These are phyloP conservation scores for Orthosia gothica DNA, from an alignment of 2,888 invertebrate genomes.

Conservation along the genomic window DNA sequence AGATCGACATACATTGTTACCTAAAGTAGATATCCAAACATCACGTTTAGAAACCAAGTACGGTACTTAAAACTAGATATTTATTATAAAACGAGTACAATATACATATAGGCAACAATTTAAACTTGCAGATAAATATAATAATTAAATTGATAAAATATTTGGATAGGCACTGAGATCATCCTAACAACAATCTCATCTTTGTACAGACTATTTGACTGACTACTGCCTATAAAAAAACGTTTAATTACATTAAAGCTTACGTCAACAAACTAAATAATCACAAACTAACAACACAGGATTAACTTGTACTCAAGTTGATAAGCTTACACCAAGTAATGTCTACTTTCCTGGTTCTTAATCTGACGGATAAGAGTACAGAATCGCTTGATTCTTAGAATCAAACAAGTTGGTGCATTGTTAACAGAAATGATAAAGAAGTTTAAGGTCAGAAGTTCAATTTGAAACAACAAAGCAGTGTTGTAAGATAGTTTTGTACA, in stretches of 20 bases:
- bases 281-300: not conserved
- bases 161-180: not conserved
- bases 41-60: not conserved
- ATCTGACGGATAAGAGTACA: not conserved
- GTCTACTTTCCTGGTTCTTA: not conserved
- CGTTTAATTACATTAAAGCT: constrained; percentile 18
- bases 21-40: not conserved
- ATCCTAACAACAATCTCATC: constrained; percentile 15
- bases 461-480: constrained; percentile 32
- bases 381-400: constrained; percentile 11
- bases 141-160: not conserved
- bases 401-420: constrained; percentile 8
- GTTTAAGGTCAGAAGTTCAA: constrained; percentile 36
- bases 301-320: not conserved
- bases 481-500: constrained; percentile 12
- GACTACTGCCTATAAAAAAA: not conserved
- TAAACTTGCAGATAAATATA: not conserved
- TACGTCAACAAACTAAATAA: constrained; percentile 15
- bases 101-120: not conserved
- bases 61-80: too few relatives aligned
- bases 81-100: too few relatives aligned
- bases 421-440: not conserved
- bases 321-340: not conserved
- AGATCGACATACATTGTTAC: too few relatives aligned
- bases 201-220: constrained; percentile 3